Conservation (phyloP, 2,888 invertebrate genomes). For the Lagria hirta region DNA sequence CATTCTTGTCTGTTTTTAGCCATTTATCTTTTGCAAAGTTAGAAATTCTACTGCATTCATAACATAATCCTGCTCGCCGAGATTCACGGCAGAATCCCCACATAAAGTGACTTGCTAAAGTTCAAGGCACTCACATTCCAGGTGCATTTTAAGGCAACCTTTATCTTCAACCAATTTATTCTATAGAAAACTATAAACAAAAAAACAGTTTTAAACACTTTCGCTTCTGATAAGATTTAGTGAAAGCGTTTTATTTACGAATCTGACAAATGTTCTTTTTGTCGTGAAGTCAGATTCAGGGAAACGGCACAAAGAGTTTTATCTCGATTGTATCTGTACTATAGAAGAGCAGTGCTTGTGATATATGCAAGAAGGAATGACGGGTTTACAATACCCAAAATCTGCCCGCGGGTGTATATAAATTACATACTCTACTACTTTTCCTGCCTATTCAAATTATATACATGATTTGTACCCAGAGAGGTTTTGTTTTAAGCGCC, state of each 20-base stretch:
- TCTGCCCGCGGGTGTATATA: slow-evolving; percentile 24
- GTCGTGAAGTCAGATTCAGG: slow-evolving; percentile 33
- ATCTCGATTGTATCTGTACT: slow-evolving; percentile 40
- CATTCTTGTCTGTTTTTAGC: slow-evolving; percentile 36
- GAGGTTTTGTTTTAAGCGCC: slow-evolving; percentile 21
- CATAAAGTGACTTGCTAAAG: slow-evolving; percentile 28
- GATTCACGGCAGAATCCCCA: slow-evolving; percentile 31
- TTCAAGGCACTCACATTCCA: slow-evolving; percentile 27
- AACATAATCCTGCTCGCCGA: slow-evolving; percentile 34
- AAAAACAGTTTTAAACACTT: too few relatives aligned
- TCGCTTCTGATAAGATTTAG: too few relatives aligned
- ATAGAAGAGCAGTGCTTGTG: slow-evolving; percentile 37
- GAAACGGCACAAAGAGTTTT: slow-evolving; percentile 38
- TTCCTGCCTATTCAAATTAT: slow-evolving; percentile 26
- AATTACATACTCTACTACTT: slow-evolving; percentile 26
- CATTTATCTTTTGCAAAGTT: slow-evolving; percentile 36
- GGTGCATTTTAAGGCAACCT: slow-evolving; percentile 18
- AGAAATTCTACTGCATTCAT: slow-evolving; percentile 36
- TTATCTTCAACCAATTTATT: slow-evolving; percentile 19
- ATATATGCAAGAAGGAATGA: slow-evolving; percentile 40
- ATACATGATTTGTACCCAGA: slow-evolving; percentile 24
- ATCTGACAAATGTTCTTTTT: slow-evolving; percentile 39
- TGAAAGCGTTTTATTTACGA: slow-evolving; percentile 34
- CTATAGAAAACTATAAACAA: too few relatives aligned
- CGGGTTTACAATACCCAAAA: slow-evolving; percentile 29